Percentiles rank a stretch among this genome's conserved stretches.
Evolutionary conservation across 1,140 invertebrate genomes (phyloP).

Genomic region (Stratiolaelaps scimitus): DNA sequence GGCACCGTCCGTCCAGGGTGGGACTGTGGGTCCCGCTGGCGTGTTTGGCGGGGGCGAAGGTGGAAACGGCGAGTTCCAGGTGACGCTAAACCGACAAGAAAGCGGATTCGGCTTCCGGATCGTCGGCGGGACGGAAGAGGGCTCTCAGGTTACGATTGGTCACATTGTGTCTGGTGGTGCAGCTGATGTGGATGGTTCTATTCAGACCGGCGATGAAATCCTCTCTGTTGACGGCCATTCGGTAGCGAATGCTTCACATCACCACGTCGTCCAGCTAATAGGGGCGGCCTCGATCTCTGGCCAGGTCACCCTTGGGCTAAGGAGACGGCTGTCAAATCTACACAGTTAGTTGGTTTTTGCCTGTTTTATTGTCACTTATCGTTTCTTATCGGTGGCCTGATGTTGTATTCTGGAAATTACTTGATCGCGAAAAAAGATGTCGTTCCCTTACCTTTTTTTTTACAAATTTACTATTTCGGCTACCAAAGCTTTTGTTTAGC

Average conservation of each 20-base stretch:
- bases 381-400: background rate
- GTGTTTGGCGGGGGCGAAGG: conserved; percentile 10
- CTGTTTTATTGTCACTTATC: conserved; percentile 29
- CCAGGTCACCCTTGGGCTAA: conserved; percentile 57
- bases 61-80: conserved; percentile 38
- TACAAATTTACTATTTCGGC: no score
- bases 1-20: conserved; percentile 37
- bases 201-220: conserved; percentile 77
- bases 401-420: no score
- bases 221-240: conserved; percentile 68
- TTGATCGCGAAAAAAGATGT: no score
- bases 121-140: conserved; percentile 95
- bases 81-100: conserved; percentile 64
- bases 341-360: conserved; percentile 32
- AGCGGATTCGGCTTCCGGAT: conserved; percentile 92
- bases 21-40: conserved; percentile 56
- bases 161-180: conserved; percentile 85
- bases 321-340: conserved; percentile 47
- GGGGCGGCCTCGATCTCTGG: conserved; percentile 64
- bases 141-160: conserved; percentile 84
- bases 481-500: no score
- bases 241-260: conserved; percentile 73
- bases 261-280: conserved; percentile 76
- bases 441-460: no score
- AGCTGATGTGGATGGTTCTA: conserved; percentile 69